Conservation (phyloP, 2,888 invertebrate genomes). For the Drosophila vallismaia region DNA sequence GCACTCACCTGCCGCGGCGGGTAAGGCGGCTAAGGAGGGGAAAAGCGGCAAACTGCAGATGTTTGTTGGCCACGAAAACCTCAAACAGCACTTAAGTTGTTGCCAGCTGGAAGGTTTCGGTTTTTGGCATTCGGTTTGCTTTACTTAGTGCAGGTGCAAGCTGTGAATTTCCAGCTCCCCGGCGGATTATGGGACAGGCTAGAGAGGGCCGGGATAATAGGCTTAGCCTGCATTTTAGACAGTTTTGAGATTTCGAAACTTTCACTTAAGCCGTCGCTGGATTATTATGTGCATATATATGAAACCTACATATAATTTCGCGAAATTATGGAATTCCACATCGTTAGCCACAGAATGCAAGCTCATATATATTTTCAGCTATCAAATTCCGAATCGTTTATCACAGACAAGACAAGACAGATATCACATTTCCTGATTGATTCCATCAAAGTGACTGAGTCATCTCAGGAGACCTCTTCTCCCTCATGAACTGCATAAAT, state of each 20-base stretch:
- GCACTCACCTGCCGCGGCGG: conserved; percentile 47
- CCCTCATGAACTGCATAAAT: conserved; percentile 6
- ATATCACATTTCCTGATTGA: conserved; percentile 8
- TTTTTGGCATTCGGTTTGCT: conserved; percentile 37
- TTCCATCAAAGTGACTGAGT: neutral
- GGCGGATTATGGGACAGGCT: conserved; percentile 19
- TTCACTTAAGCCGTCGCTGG: conserved; percentile 17
- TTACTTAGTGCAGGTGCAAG: conserved; percentile 25
- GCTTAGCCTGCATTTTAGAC: conserved; percentile 45
- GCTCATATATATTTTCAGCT: conserved; percentile 1
- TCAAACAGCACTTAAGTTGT: conserved; percentile 76
- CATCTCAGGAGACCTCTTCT: neutral
- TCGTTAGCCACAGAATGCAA: conserved; percentile 1
- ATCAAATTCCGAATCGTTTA: conserved; percentile 7
- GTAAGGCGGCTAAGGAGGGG: neutral
- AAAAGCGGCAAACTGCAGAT: conserved; percentile 13
- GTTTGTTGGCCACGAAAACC: conserved; percentile 63
- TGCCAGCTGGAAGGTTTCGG: conserved; percentile 55
- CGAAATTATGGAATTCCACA: conserved; percentile 18
- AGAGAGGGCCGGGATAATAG: conserved; percentile 29
- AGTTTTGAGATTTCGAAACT: conserved; percentile 20
- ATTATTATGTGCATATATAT: conserved; percentile 1
- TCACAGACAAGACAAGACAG: neutral
- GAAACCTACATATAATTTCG: conserved; percentile 9
- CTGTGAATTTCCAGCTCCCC: conserved; percentile 23